These are phyloP conservation scores for Oscheius sp. DNA, from an alignment of 2,888 invertebrate species.

Conservation along the genomic window DNA sequence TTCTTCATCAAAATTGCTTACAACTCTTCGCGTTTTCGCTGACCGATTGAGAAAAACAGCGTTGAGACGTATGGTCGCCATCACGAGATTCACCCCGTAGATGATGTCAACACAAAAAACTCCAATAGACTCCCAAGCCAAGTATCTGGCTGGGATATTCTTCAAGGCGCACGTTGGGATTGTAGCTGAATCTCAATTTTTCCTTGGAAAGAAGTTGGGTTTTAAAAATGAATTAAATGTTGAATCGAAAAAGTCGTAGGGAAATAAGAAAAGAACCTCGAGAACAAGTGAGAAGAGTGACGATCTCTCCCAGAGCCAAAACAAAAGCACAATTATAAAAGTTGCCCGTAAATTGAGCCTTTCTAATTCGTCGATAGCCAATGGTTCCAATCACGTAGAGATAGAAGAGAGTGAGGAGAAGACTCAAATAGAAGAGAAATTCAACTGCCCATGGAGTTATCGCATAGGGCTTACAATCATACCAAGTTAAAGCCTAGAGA, in stretches of 20 bases:
- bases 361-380: not conserved
- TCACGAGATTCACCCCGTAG: constrained; percentile 1
- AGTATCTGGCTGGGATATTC: not conserved
- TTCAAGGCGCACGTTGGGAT: not conserved
- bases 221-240: too few species aligned
- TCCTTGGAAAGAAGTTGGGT: too few species aligned
- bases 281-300: not conserved
- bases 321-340: constrained; percentile 13
- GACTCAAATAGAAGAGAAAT: constrained; percentile 11
- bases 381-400: constrained; percentile 6
- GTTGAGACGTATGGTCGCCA: constrained; percentile 2
- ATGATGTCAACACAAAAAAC: constrained; percentile 9
- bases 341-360: not conserved
- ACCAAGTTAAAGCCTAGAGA: constrained; percentile 1
- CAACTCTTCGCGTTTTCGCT: not conserved
- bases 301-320: constrained; percentile 9
- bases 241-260: not conserved
- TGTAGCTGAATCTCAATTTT: not conserved
- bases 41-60: not conserved
- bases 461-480: not conserved
- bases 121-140: constrained; percentile 17
- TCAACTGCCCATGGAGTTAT: constrained; percentile 5
- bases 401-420: constrained; percentile 10
- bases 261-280: not conserved
- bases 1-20: not conserved